Conservation (phyloP, 1,140 invertebrate species). For the Caenorhabditis tropicalis region DNA sequence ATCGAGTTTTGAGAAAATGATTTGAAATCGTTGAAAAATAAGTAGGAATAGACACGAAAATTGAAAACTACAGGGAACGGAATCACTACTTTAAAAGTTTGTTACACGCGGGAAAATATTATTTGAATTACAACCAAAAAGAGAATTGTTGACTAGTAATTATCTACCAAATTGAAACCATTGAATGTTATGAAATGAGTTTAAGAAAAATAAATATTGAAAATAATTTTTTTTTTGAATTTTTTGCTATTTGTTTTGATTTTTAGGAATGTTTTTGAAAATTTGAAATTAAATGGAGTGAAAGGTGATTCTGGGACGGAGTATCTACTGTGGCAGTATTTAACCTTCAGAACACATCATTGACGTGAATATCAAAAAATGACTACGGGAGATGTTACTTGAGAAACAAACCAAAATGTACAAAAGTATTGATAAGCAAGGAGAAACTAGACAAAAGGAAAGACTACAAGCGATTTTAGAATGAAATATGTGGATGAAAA, state of each 20-base stretch:
- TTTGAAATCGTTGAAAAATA: not conserved
- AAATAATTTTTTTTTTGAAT: not conserved
- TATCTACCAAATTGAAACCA: not conserved
- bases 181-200: not conserved
- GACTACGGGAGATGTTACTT: not conserved
- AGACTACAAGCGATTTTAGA: not conserved
- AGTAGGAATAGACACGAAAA: not conserved
- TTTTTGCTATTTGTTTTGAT: not conserved
- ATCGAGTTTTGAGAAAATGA: too few species aligned
- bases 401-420: not conserved
- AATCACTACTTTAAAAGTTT: not conserved
- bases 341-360: not conserved
- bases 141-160: not conserved
- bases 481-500: too few species aligned
- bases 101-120: not conserved
- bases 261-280: not conserved
- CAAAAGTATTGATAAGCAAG: not conserved
- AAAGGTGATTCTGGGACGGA: not conserved
- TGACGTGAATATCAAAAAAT: not conserved
- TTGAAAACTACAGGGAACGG: not conserved
- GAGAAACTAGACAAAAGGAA: not conserved
- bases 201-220: not conserved
- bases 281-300: not conserved
- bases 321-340: conserved; percentile 19
- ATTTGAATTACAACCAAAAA: not conserved